A percentile compares a stretch with the other conserved stretches of the same genome.
Conservation (phyloP, 2,888 invertebrate species). For the Eristalis arbustorum region DNA sequence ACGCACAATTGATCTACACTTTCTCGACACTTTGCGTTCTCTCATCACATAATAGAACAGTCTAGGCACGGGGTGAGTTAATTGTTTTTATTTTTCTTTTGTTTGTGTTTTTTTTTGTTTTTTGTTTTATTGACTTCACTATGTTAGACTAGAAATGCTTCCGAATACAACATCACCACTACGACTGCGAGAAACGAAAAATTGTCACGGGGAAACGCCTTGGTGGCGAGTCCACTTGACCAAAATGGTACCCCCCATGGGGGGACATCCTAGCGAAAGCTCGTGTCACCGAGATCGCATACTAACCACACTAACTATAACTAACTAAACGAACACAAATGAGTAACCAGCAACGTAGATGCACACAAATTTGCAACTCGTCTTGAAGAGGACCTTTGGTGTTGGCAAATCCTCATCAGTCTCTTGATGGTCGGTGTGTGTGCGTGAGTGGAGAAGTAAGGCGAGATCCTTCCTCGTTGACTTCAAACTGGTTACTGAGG, state of each 20-base stretch:
- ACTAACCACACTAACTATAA: background rate
- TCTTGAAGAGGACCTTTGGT: background rate
- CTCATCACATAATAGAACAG: background rate
- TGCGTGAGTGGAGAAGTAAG: background rate
- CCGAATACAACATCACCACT: constrained; percentile 40
- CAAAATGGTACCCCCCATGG: constrained; percentile 43
- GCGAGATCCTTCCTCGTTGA: constrained; percentile 28
- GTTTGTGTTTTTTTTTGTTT: background rate
- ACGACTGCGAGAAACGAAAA: constrained; percentile 29
- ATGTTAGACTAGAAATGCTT: constrained; percentile 18
- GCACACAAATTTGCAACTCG: background rate
- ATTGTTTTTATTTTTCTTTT: background rate
- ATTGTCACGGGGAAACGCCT: constrained; percentile 43
- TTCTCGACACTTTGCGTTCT: background rate
- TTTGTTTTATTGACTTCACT: background rate
- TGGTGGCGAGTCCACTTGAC: constrained; percentile 18
- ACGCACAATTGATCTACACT: constrained; percentile 19
- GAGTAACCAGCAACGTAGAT: constrained; percentile 5
- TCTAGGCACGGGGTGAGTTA: background rate
- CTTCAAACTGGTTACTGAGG: constrained; percentile 50
- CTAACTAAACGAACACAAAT: background rate
- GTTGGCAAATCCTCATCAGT: constrained; percentile 21
- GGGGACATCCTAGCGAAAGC: constrained; percentile 45
- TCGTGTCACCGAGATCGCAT: constrained; percentile 21
- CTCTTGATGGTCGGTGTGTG: background rate